These are phyloP conservation scores for Poecilia wingei DNA, from an alignment of 2,797 vertebrate species.

Conservation along the genomic window DNA sequence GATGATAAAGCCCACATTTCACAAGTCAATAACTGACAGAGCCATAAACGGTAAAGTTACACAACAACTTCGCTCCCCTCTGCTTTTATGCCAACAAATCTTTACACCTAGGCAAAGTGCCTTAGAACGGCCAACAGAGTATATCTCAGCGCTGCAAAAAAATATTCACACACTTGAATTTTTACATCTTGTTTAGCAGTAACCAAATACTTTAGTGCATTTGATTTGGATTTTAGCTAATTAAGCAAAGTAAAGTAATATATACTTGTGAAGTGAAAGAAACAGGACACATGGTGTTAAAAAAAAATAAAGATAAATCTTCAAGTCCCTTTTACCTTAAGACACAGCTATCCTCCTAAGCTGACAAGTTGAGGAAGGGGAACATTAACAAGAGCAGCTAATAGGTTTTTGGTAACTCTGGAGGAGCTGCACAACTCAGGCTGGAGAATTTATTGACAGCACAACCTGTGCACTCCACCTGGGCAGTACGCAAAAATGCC, in stretches of 20 bases:
- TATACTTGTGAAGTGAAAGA: not conserved
- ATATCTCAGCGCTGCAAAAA: not conserved
- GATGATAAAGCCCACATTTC: constrained; percentile 9
- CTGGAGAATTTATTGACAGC: not conserved
- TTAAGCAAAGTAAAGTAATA: not conserved
- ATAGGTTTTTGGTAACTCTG: not conserved
- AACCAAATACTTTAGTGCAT: not conserved
- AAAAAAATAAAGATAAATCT: not conserved
- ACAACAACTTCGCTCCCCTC: constrained; percentile 10
- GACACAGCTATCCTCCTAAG: not conserved
- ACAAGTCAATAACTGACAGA: constrained; percentile 68
- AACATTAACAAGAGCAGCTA: not conserved
- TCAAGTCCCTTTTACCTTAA: not conserved
- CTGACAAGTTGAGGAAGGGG: not conserved
- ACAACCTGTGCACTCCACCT: not conserved
- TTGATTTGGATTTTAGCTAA: not conserved
- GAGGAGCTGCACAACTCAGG: not conserved
- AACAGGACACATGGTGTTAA: not conserved
- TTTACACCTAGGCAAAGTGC: constrained; percentile 27
- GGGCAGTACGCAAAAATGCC: not conserved
- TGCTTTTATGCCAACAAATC: constrained; percentile 25
- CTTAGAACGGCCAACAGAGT: not conserved
- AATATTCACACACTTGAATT: not conserved
- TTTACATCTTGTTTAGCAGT: not conserved
- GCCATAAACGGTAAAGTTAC: constrained; percentile 37